These are phyloP conservation scores for Corythaixoides concolor DNA, from an alignment of 2,113 vertebrate species.

Conservation along the genomic window DNA sequence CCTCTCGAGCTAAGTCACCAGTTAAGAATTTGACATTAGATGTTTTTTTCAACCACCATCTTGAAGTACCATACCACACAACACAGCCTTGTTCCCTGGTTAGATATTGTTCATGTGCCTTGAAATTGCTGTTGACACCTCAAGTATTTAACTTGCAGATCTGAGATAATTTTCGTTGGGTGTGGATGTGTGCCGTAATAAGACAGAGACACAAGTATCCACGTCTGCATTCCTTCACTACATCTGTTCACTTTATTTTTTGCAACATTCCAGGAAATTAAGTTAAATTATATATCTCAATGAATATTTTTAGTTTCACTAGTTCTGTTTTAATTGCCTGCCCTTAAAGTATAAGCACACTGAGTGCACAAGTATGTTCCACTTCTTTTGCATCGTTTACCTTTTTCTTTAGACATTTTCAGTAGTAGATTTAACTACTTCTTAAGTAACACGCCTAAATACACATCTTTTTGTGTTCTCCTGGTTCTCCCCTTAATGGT, in stretches of 20 bases:
- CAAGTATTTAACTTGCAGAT: conserved; percentile 63
- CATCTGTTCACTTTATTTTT: conserved; percentile 64
- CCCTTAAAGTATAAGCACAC: neutral
- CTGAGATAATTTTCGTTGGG: conserved; percentile 50
- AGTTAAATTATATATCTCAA: conserved; percentile 44
- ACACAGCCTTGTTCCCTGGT: conserved; percentile 53
- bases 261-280: conserved; percentile 65
- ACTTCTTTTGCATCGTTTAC: neutral
- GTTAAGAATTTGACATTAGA: conserved; percentile 66
- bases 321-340: conserved; percentile 37
- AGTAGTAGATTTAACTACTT: neutral
- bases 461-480: neutral
- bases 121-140: conserved; percentile 65
- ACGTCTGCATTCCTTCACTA: conserved; percentile 46
- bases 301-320: conserved; percentile 26
- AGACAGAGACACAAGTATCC: conserved; percentile 63
- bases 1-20: conserved; percentile 51
- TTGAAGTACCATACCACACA: conserved; percentile 42
- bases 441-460: neutral
- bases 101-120: conserved; percentile 60
- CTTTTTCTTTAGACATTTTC: neutral
- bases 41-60: conserved; percentile 60
- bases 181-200: conserved; percentile 46
- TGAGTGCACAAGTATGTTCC: neutral
- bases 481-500: neutral